phyloP scores from a whole-genome alignment of 2,888 invertebrate species.

The Cheilosia impressa region DNA sequence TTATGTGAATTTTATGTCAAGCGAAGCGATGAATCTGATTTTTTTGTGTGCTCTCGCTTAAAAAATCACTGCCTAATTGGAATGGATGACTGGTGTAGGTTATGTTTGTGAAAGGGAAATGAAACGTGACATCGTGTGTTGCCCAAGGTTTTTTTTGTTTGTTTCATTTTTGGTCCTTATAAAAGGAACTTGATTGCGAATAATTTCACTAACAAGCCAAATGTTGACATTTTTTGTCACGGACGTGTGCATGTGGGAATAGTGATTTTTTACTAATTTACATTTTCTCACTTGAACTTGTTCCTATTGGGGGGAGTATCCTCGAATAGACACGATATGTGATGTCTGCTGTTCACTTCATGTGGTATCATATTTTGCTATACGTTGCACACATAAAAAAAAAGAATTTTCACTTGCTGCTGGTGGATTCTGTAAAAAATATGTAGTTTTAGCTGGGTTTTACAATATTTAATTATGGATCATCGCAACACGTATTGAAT shows the following conservation, averaged over 20 bases:
- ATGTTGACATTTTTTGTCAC: conserved; percentile 1
- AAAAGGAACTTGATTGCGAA: conserved; percentile 14
- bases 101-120: conserved; percentile 17
- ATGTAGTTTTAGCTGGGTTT: too few species aligned
- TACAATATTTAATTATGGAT: too few species aligned
- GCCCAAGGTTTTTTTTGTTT: neutral
- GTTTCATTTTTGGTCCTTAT: neutral
- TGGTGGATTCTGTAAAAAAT: too few species aligned
- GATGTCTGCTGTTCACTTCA: too few species aligned
- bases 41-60: neutral
- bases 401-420: too few species aligned
- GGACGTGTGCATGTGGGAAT: neutral
- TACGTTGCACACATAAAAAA: too few species aligned
- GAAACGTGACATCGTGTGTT: conserved; percentile 20
- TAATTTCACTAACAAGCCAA: conserved; percentile 25
- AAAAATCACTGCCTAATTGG: conserved; percentile 28
- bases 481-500: too few species aligned
- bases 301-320: neutral
- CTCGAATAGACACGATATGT: too few species aligned
- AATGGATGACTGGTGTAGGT: conserved; percentile 29
- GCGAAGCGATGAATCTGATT: conserved; percentile 6
- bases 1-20: conserved; percentile 33
- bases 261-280: neutral
- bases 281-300: neutral
- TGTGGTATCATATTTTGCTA: too few species aligned